Evolutionary conservation across 2,797 vertebrate species (phyloP).

Genomic region (Parambassis ranga): DNA sequence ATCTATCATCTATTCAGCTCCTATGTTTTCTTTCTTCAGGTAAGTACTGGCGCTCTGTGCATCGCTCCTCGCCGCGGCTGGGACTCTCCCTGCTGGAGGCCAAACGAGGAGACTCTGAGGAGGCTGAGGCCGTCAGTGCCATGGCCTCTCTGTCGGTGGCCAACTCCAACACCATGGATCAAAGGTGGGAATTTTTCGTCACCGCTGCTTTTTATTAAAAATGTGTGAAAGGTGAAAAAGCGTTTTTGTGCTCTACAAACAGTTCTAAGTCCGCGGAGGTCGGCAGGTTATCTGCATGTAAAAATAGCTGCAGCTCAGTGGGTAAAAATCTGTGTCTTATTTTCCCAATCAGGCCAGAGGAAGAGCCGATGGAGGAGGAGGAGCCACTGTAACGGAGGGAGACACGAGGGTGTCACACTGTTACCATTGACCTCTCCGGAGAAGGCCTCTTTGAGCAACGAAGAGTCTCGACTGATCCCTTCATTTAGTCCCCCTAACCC

Average conservation of each 20-base stretch:
- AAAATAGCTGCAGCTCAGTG: too few species aligned
- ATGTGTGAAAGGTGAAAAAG: too few species aligned
- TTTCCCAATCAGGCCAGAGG: constrained; percentile 81
- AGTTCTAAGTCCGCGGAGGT: constrained; percentile 11
- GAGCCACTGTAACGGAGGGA: constrained; percentile 87
- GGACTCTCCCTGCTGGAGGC: constrained; percentile 89
- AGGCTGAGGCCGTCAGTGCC: constrained; percentile 93
- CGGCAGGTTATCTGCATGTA: not conserved
- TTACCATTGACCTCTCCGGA: constrained; percentile 70
- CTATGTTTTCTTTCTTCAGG: constrained; percentile 68
- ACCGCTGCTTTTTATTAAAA: not conserved
- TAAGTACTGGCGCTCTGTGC: constrained; percentile 93
- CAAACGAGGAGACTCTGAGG: constrained; percentile 91
- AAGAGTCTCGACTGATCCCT: constrained; percentile 73
- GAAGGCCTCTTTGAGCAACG: constrained; percentile 61
- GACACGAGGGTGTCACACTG: constrained; percentile 57
- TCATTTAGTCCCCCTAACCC: constrained; percentile 73
- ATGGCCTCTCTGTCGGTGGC: constrained; percentile 97
- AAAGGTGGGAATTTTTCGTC: too few species aligned
- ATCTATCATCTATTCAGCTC: not conserved
- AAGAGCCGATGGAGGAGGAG: constrained; percentile 97
- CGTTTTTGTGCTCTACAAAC: too few species aligned
- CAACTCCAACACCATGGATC: constrained; percentile 83
- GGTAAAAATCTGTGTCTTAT: not conserved
- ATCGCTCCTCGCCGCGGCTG: constrained; percentile 77